Evolutionary conservation across 2,113 vertebrate genomes (phyloP).

Genomic region (Bos taurus): DNA sequence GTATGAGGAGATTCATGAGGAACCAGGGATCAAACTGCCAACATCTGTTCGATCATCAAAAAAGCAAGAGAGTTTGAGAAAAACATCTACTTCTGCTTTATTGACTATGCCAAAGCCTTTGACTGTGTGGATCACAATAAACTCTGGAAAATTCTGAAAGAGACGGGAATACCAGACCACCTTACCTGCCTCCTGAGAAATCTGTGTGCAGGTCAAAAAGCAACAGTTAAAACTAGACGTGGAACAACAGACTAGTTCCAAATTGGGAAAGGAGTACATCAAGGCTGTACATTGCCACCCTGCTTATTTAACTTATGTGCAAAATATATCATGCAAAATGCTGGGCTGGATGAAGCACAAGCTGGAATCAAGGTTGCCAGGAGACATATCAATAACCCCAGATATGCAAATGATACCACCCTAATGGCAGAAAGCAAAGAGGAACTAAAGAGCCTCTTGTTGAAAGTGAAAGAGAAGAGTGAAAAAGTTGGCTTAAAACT

Average conservation of each 20-base stretch:
- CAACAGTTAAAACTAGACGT: neutral
- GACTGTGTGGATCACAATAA: neutral
- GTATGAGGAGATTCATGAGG: neutral
- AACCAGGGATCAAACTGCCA: neutral
- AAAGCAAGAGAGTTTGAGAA: neutral
- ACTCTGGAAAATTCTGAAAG: neutral
- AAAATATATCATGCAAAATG: neutral
- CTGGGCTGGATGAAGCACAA: neutral
- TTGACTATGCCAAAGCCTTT: neutral
- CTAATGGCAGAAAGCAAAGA: neutral
- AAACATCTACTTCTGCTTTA: neutral
- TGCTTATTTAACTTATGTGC: neutral
- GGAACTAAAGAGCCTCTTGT: neutral
- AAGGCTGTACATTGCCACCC: neutral
- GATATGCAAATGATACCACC: neutral
- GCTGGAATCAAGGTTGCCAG: neutral
- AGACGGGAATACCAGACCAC: neutral
- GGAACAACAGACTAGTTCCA: neutral
- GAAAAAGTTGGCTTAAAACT: neutral
- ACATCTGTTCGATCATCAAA: neutral
- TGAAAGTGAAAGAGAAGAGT: neutral
- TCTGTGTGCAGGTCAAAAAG: neutral
- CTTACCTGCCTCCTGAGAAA: neutral
- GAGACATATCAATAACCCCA: neutral
- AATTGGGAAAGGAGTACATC: neutral